phyloP scores from a whole-genome alignment of 2,797 vertebrate species.

The Galago senegalensis region DNA sequence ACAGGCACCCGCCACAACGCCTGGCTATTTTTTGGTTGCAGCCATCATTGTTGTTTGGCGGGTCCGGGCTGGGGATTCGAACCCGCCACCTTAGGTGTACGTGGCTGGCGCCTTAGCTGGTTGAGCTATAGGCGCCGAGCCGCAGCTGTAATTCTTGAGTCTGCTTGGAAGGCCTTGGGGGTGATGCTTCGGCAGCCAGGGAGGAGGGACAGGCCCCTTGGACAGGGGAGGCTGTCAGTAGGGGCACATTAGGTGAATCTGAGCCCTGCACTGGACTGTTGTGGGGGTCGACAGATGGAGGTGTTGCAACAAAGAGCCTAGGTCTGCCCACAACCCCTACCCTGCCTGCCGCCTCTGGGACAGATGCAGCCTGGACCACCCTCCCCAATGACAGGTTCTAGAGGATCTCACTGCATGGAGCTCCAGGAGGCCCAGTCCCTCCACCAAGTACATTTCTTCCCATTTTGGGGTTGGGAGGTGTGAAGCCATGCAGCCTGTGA shows the following conservation, averaged over 20 bases:
- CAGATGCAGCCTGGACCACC: background rate
- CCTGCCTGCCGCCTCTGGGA: fast-evolving
- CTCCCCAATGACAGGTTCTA: background rate
- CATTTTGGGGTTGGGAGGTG: background rate
- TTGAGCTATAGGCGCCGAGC: too few species aligned
- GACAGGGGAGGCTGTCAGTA: too few species aligned
- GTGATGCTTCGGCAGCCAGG: background rate
- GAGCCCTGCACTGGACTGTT: too few species aligned
- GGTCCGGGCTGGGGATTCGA: too few species aligned
- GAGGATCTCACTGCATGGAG: background rate
- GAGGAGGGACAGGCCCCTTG: too few species aligned
- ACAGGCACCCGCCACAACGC: too few species aligned
- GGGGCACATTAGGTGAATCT: background rate
- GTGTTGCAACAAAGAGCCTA: background rate
- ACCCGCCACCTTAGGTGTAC: too few species aligned
- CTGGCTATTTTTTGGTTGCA: too few species aligned
- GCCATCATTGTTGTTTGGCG: too few species aligned
- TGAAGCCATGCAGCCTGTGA: background rate
- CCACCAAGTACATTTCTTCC: background rate
- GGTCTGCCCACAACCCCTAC: background rate
- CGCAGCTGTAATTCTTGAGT: background rate
- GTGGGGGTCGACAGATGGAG: background rate
- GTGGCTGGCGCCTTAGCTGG: too few species aligned
- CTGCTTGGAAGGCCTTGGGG: background rate
- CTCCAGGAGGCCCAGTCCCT: background rate